Conservation (phyloP, 1,140 invertebrate genomes). For the Trypoxylus dichotomus region DNA sequence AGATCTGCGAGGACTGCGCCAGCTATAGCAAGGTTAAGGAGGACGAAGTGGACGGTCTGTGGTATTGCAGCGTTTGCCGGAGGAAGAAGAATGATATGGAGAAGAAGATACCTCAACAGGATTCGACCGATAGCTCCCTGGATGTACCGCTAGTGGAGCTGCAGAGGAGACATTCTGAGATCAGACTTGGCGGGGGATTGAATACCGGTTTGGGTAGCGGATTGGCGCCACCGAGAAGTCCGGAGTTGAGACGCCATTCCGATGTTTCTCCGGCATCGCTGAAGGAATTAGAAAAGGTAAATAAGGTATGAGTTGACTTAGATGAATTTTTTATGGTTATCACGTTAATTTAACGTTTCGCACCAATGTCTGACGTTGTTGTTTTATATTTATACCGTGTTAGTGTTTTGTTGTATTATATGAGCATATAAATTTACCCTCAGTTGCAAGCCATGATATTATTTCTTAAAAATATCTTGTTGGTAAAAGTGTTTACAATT, state of each 20-base stretch:
- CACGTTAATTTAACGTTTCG: too few species aligned
- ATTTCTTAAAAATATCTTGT: too few species aligned
- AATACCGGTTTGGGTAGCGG: conserved; percentile 56
- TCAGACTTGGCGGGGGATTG: conserved; percentile 63
- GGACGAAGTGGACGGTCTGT: conserved; percentile 65
- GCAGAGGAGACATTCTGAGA: conserved; percentile 77
- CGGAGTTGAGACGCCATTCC: conserved; percentile 76
- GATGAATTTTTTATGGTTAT: neutral
- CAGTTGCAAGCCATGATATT: too few species aligned
- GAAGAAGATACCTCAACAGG: conserved; percentile 66
- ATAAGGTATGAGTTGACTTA: neutral
- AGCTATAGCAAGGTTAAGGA: conserved; percentile 83
- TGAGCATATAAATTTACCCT: too few species aligned
- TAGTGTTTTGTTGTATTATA: too few species aligned
- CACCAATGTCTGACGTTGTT: too few species aligned
- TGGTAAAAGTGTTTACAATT: too few species aligned
- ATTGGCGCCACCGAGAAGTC: conserved; percentile 74
- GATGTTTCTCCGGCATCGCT: conserved; percentile 82
- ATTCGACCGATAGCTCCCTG: conserved; percentile 77
- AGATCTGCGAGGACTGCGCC: conserved; percentile 89
- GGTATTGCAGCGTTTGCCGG: conserved; percentile 52
- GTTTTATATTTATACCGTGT: too few species aligned
- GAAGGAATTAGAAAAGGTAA: conserved; percentile 82
- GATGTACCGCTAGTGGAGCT: conserved; percentile 77
- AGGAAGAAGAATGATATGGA: conserved; percentile 71